A percentile compares a stretch with the other conserved stretches of the same genome.
These are phyloP conservation scores for Protodeltote pygarga DNA, from an alignment of 2,888 invertebrate genomes.

Conservation along the genomic window DNA sequence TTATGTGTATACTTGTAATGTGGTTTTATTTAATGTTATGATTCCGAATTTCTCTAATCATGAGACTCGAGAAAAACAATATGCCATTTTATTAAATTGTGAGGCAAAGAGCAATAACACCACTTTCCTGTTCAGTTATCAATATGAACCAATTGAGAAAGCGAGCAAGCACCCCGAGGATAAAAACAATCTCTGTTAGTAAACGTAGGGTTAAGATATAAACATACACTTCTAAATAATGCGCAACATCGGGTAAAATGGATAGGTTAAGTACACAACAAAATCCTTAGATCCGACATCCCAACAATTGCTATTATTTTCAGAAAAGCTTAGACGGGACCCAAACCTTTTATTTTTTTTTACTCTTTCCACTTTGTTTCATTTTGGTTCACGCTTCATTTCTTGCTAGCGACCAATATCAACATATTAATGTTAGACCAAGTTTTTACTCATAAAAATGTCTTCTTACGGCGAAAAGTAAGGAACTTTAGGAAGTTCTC, in stretches of 20 bases:
- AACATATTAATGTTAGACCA: constrained; percentile 35
- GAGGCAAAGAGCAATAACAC: not conserved
- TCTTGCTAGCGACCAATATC: constrained; percentile 19
- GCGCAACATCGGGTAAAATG: constrained; percentile 4
- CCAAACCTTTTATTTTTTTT: constrained; percentile 12
- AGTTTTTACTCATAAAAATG: constrained; percentile 47
- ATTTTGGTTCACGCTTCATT: constrained; percentile 5
- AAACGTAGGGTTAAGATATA: constrained; percentile 10
- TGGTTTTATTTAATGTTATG: no score
- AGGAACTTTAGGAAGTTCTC: constrained; percentile 39
- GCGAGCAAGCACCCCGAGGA: not conserved
- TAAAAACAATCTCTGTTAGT: not conserved
- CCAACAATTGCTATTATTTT: constrained; percentile 16
- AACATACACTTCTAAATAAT: constrained; percentile 16
- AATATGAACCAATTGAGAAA: not conserved
- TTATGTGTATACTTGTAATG: no score
- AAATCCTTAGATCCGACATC: constrained; percentile 2
- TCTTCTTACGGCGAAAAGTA: constrained; percentile 39
- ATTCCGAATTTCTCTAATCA: no score
- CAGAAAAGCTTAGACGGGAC: not conserved
- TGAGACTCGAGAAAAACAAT: not conserved
- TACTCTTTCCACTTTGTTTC: constrained; percentile 16
- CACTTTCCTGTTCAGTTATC: not conserved
- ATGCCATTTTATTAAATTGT: not conserved
- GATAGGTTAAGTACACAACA: constrained; percentile 16